These are phyloP conservation scores for Caenorhabditis afra DNA, from an alignment of 2,888 invertebrate species.

Conservation along the genomic window DNA sequence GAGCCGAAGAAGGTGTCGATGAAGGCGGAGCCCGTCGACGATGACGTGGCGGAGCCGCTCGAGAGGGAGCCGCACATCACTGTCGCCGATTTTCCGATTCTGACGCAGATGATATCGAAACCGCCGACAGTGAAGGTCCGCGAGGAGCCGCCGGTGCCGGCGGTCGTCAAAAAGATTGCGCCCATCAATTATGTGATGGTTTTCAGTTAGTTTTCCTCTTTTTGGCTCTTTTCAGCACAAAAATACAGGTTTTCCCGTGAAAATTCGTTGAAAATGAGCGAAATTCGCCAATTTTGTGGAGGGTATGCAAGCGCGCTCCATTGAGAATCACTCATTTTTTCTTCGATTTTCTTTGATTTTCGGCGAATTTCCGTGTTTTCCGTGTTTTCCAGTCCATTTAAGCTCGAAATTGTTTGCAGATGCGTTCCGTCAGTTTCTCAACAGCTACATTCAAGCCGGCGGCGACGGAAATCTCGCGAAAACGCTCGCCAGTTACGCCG, in stretches of 20 bases:
- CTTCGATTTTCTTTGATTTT: not conserved
- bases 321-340: too few relatives aligned
- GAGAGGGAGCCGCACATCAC: not conserved
- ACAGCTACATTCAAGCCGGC: constrained; percentile 35
- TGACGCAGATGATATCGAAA: constrained; percentile 8
- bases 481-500: constrained; percentile 29
- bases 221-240: too few relatives aligned
- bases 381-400: too few relatives aligned
- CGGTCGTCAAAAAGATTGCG: not conserved
- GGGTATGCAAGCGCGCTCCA: too few relatives aligned
- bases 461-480: constrained; percentile 25
- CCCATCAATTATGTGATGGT: constrained; percentile 22
- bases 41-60: not conserved
- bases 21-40: not conserved
- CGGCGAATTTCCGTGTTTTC: too few relatives aligned
- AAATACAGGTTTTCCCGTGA: too few relatives aligned
- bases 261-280: too few relatives aligned
- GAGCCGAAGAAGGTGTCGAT: constrained; percentile 1
- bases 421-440: constrained; percentile 40
- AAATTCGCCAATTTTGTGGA: too few relatives aligned
- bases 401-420: too few relatives aligned
- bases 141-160: not conserved
- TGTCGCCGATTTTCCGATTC: constrained; percentile 8
- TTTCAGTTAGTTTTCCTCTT: constrained; percentile 23
- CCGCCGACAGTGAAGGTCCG: not conserved